A percentile compares a stretch with the other conserved stretches of the same genome.
phyloP scores from a whole-genome alignment of 2,888 invertebrate genomes.

The Heteromurus nitidus region DNA sequence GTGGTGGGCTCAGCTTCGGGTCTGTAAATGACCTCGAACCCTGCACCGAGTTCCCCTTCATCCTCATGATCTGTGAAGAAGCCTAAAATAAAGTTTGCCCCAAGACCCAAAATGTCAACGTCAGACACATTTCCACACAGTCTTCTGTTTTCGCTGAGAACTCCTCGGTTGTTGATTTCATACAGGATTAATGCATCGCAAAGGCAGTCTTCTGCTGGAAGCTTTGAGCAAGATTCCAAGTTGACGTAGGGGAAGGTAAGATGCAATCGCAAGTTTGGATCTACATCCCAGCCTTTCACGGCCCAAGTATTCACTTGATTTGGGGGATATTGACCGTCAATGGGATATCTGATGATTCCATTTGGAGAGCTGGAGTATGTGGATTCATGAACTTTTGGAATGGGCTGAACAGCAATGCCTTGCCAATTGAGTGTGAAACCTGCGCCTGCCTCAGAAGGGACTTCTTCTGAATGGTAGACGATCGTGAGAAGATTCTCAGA shows the following conservation, averaged over 20 bases:
- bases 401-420: slow-evolving; percentile 17
- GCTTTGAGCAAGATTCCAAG: not conserved
- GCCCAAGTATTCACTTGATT: slow-evolving; percentile 20
- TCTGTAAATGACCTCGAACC: slow-evolving; percentile 16
- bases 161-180: not conserved
- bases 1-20: not conserved
- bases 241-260: not conserved
- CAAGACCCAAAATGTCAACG: not conserved
- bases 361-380: not conserved
- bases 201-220: not conserved
- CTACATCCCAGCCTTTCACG: not conserved
- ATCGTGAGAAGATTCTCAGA: slow-evolving; percentile 7
- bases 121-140: slow-evolving; percentile 4
- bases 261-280: not conserved
- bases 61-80: slow-evolving; percentile 19
- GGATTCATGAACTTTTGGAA: slow-evolving; percentile 9
- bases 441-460: not conserved
- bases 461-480: not conserved
- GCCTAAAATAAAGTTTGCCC: slow-evolving; percentile 23
- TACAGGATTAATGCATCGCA: slow-evolving; percentile 30
- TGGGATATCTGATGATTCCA: slow-evolving; percentile 6
- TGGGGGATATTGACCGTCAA: slow-evolving; percentile 25
- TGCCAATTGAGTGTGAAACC: slow-evolving; percentile 25
- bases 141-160: not conserved
- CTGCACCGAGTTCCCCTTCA: not conserved